Evolutionary conservation across 2,888 invertebrate species (phyloP).

Genomic region (Gordius sp.): DNA sequence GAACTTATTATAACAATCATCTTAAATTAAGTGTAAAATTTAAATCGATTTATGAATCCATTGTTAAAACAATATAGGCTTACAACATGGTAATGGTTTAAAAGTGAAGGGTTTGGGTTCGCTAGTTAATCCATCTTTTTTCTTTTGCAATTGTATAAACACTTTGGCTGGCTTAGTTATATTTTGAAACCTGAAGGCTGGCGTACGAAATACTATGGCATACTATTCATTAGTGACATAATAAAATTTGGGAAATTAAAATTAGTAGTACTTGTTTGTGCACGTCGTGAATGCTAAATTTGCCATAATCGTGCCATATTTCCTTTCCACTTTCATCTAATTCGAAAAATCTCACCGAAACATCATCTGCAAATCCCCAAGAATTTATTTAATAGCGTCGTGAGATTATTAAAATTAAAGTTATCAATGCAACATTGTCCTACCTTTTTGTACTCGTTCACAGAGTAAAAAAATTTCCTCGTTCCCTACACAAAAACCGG

Average conservation of each 20-base stretch:
- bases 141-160: constrained; percentile 5
- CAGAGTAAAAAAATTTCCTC: constrained; percentile 8
- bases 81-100: background rate
- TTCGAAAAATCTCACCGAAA: constrained; percentile 1
- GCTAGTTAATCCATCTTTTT: constrained; percentile 9
- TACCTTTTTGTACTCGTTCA: constrained; percentile 12
- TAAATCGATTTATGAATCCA: too few relatives aligned
- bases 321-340: constrained; percentile 3
- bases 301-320: constrained; percentile 12
- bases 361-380: constrained; percentile 9
- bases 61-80: too few relatives aligned
- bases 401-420: too few relatives aligned
- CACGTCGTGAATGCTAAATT: constrained; percentile 9
- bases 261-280: constrained; percentile 11
- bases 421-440: too few relatives aligned
- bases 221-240: background rate
- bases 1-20: too few relatives aligned
- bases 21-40: too few relatives aligned
- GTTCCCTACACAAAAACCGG: constrained; percentile 9
- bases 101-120: constrained; percentile 9
- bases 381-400: too few relatives aligned
- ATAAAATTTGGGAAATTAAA: background rate
- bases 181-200: background rate
- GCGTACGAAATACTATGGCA: constrained; percentile 3
- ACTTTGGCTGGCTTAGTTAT: background rate